Evolutionary conservation across 2,888 invertebrate genomes (phyloP), one percentile per base, ranked within the genome.

Genomic region (Aleiodes alternator): DNA sequence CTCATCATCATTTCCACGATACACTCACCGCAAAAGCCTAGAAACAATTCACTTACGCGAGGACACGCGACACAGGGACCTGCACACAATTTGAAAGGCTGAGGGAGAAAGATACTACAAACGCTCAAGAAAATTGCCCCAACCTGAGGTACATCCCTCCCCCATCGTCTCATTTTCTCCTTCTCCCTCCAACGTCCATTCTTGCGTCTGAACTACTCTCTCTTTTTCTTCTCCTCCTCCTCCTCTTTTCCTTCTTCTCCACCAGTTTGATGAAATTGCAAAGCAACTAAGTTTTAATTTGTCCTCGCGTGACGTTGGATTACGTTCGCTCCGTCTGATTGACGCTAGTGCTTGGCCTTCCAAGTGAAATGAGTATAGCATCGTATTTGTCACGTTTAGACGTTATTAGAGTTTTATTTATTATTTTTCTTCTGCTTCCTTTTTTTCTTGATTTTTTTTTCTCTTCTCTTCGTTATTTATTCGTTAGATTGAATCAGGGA

Each of bases 271-370:
- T 84, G 84, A 86, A 83, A 85, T 84, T 84, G 85, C 86, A 85
- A 86, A 86, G 85, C 84, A 84, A 84, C 84, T 82, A 86, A 86
- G 84, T 83, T 84, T 86, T 83, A 84, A 86, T 83, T 84, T 85
- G 84, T 84, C 83, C 83, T 84, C 80, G 84, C 83, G 84, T 84
- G 83, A 84, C 85, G 78, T 14, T 80, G 83, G 84, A 87, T 87
- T 86, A 85, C 84, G 82, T 83, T 82, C 82, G 79, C 76, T 79
- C 79, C 81, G 82, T 83, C 82, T 85, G 85, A 85, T 84, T 83
- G 84, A 84, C 83, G 80, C 64, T 55, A 38, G 55, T 74, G 64
- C 69, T 69, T 59, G 64, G 34, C 53, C 51, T 66, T 64, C 64
- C 43, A 64, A n/a, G 64, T 64, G 43, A 43, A 43, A 64, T 48